Base-by-base conservation (phyloP, 1,140 invertebrate species). In the Venustaconcha ellipsiformis region DNA sequence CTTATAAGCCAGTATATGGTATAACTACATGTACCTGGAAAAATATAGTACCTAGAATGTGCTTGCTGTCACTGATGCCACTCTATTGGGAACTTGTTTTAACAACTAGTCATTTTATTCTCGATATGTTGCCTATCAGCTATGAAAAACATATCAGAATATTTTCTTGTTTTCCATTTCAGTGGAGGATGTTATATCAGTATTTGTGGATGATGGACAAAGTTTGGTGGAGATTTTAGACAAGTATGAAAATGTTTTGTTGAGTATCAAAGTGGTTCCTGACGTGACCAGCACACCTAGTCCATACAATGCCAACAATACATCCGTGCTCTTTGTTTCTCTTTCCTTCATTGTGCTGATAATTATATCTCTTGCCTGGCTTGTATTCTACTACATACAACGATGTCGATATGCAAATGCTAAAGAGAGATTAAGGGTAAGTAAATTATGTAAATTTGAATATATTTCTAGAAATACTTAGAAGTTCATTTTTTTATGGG, bases 341-440 rank as follows among this genome's bases (percentile, higher is more conserved):
- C 95, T 97, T 76, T 97, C 96, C 1, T 98, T 98, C 90, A 97
- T 97, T 78, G 94, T 98, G 63, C 91, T 97, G 68, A 97, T 97
- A 95, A 94, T 97, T 74, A 97, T 97, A 60, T 97, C 95, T 1
- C 90, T 97, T 75, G 95, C 96, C 2, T 98, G 96, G 96, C 92
- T 98, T 3, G 93, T 97, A 23, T 97, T 97, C 90, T 98, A 98
- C 91, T 97, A 97, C 88, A 94, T 97, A 59, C 96, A 97, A 90
- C 91, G 96, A 74, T 97, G 97, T 89, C 92, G 96, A 48, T 97
- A 97, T 89, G 94, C 97, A 70, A 95, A 97, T 89, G 95, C 96
- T 56, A 97, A 97, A 89, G 96, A 92, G 83, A 86, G 91, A 77
- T 82, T 92, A 17, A 94, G 94, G 80, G 95, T 96, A 89, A 93